Evolutionary conservation across 1,140 invertebrate species (phyloP).

Genomic region (Tetraneura akinire): DNA sequence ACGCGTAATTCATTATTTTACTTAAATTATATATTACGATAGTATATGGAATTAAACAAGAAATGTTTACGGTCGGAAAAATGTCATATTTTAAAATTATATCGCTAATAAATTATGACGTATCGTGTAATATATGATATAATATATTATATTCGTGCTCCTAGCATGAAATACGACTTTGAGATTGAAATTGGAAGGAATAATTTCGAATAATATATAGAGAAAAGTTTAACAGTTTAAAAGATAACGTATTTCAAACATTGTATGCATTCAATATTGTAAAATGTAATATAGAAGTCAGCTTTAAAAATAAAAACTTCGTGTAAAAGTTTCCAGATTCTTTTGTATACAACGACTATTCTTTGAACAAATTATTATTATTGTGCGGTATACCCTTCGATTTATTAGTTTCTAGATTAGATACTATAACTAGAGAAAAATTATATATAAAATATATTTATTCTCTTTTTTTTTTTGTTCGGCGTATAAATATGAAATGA

Average conservation of each 20-base stretch:
- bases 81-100: neutral
- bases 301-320: neutral
- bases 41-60: neutral
- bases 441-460: neutral
- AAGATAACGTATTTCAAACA: neutral
- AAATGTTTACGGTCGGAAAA: neutral
- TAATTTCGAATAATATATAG: neutral
- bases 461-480: no score
- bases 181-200: neutral
- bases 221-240: neutral
- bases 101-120: no score
- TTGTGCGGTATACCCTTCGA: neutral
- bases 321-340: neutral
- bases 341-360: constrained; percentile 11
- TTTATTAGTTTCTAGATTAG: constrained; percentile 46
- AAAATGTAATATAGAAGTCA: neutral
- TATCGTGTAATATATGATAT: neutral
- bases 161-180: no score
- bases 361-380: constrained; percentile 16
- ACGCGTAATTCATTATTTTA: neutral
- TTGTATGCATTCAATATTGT: neutral
- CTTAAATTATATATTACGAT: neutral
- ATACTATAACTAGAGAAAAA: constrained; percentile 12
- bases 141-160: neutral
- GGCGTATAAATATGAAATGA: constrained; percentile 27